Evolutionary conservation across 1,140 invertebrate genomes (phyloP).

Genomic region (Leptonema lineaticorne): DNA sequence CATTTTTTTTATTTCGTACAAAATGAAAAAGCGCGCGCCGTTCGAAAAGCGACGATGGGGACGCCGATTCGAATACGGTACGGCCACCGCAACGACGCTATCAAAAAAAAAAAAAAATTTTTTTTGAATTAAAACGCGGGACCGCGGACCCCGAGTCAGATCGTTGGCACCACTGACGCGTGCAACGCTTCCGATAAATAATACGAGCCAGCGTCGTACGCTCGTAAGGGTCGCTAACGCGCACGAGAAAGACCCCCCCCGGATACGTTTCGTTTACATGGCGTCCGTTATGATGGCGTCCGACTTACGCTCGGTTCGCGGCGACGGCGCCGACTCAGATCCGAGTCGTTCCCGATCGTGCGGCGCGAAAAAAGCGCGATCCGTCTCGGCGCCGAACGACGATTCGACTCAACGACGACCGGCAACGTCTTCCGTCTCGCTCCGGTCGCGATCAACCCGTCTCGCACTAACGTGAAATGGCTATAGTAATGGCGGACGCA

Average conservation of each 20-base stretch:
- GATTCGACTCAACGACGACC: neutral
- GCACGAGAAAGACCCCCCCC: too few species aligned
- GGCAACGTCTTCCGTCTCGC: conserved; percentile 15
- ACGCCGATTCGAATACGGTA: too few species aligned
- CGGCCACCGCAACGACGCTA: too few species aligned
- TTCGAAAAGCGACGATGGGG: too few species aligned
- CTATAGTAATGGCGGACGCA: conserved; percentile 21
- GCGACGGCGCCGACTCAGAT: neutral
- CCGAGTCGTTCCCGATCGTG: neutral
- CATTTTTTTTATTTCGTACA: too few species aligned
- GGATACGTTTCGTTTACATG: too few species aligned
- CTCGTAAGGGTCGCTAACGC: too few species aligned
- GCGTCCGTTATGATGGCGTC: neutral
- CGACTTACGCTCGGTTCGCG: neutral
- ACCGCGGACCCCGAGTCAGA: neutral
- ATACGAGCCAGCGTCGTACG: too few species aligned
- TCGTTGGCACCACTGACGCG: neutral
- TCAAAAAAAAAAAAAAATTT: too few species aligned
- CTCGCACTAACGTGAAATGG: conserved; percentile 18
- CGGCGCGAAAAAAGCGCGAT: neutral
- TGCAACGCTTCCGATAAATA: too few species aligned
- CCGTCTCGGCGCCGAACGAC: neutral
- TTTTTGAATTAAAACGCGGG: neutral
- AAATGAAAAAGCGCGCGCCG: too few species aligned
- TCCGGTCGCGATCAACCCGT: neutral